Percentiles rank a stretch among this genome's conserved stretches.
Conservation (phyloP, 2,797 vertebrate species). For the Limosa lapponica region DNA sequence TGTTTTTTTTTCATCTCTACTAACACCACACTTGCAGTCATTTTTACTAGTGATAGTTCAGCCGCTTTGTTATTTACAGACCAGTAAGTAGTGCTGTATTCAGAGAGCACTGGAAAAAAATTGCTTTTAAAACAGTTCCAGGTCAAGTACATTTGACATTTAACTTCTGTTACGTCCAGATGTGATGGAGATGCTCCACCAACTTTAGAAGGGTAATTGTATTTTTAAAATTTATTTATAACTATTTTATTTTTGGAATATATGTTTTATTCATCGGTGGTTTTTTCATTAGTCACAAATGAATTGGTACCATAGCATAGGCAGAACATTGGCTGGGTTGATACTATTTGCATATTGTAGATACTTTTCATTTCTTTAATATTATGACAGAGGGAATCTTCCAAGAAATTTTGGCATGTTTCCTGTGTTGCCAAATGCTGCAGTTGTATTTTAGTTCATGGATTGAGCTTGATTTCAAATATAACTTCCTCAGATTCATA, state of each 20-base stretch:
- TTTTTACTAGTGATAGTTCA: not conserved
- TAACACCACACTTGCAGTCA: not conserved
- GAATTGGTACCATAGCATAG: conserved; percentile 42
- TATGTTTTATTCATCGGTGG: conserved; percentile 41
- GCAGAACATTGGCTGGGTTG: conserved; percentile 30
- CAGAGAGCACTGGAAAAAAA: not conserved
- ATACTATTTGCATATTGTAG: conserved; percentile 31
- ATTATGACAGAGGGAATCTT: conserved; percentile 27
- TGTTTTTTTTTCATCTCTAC: not conserved
- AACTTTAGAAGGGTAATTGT: not conserved
- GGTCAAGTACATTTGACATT: conserved; percentile 6
- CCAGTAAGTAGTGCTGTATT: not conserved
- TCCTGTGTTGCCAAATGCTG: conserved; percentile 22
- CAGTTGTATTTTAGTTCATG: conserved; percentile 49
- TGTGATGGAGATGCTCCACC: not conserved
- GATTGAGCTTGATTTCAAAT: conserved; percentile 26
- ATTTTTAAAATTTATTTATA: conserved; percentile 36
- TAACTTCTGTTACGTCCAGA: not conserved
- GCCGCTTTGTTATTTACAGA: not conserved
- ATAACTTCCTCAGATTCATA: not conserved
- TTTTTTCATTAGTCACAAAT: conserved; percentile 59
- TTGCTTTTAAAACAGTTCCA: not conserved
- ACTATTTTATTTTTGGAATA: conserved; percentile 25
- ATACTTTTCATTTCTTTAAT: conserved; percentile 49
- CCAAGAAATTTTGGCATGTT: conserved; percentile 46